Base-by-base conservation (phyloP, 1,140 invertebrate genomes). In the Linepithema humile region DNA sequence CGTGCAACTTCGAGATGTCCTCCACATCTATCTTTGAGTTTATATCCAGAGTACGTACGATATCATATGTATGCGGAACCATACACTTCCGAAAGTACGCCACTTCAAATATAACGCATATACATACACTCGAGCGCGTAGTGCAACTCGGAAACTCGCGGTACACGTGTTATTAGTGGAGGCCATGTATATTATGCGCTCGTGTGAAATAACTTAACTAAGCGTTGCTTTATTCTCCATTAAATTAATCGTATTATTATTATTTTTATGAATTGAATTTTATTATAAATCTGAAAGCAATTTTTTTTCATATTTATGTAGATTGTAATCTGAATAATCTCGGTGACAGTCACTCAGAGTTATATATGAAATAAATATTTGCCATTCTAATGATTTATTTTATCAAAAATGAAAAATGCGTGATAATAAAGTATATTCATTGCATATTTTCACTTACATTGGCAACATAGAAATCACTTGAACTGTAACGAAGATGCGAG, bases 391-490 rank as follows among this genome's bases (percentile, higher is more conserved):
- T 57, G 6, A 20, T 60, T 74, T 60, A 0, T 62, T 15, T 0
- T 32, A 43, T 0, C 0, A 62, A 26, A 60, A 43, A 40, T 59
- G 5, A 29, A 45, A 45, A 12, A 7, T 17, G 38, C 2, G 9
- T 10, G 7, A 45, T 3, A 67, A 67, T 35, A 50, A 29, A 32
- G 29, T 17, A 29, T 23, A 10, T 23, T n/a, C 3, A 6, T 67
- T 17, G 10, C 6, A 32, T 15, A 69, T 55, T 70, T 69, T 55
- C 17, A 6, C 9, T 70, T 20, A 20, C 5, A 7, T 57, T 60
- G 26, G 38, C 15, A 26, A 48, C 26, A 82, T 55, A 20, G 74
- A 75, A 88, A 89, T 88, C 87, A 83, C 80, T 89, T 84, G n/a
- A 38, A 59, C 60, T 53, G 26, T 89, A 77, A 89, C 88, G 53